Evolutionary conservation across 2,797 vertebrate genomes (phyloP).

Genomic region (Sebastes elongatus): DNA sequence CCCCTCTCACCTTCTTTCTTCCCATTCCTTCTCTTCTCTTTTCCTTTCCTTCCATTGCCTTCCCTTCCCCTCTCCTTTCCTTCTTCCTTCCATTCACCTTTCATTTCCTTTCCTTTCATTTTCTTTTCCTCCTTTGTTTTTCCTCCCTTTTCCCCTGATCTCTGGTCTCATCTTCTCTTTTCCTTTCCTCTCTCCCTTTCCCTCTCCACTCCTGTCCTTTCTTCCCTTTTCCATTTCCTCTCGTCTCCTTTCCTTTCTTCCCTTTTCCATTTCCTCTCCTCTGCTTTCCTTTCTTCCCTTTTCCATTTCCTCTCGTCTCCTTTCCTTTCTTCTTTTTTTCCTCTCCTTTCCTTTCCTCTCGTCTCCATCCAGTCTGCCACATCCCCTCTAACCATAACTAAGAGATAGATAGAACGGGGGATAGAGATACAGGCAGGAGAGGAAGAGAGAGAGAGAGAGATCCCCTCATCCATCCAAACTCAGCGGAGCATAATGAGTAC

Average conservation of each 20-base stretch:
- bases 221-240: too few relatives aligned
- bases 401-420: constrained; percentile 1
- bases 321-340: background rate
- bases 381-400: background rate
- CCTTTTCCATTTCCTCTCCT: too few relatives aligned
- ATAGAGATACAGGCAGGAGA: background rate
- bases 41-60: background rate
- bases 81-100: too few relatives aligned
- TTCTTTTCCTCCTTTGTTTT: too few relatives aligned
- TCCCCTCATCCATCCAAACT: constrained; percentile 45
- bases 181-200: too few relatives aligned
- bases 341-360: background rate
- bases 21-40: background rate
- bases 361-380: background rate
- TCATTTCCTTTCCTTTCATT: too few relatives aligned
- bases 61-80: background rate
- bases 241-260: too few relatives aligned
- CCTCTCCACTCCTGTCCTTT: background rate
- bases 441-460: constrained; percentile 11
- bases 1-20: too few relatives aligned
- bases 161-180: background rate
- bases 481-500: constrained; percentile 49
- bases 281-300: fast-evolving
- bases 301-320: background rate
- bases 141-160: too few relatives aligned